These are phyloP conservation scores for Atopsyche davidsoni DNA, from an alignment of 1,140 invertebrate genomes.

Conservation along the genomic window DNA sequence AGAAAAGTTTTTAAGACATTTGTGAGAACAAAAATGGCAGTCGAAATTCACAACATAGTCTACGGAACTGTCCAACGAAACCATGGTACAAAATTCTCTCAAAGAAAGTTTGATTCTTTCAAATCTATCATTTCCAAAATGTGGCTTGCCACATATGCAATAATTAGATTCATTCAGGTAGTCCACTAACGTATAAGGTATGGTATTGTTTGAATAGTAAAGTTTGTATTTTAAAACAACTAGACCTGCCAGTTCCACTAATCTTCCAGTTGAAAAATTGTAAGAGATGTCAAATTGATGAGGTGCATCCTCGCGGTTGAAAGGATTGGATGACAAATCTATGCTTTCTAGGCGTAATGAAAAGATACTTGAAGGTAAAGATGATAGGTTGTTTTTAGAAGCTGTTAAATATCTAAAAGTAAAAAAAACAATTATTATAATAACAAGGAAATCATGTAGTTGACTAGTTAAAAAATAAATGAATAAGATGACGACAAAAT, in stretches of 20 bases:
- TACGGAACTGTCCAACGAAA: too few species aligned
- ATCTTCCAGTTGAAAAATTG: conserved; percentile 2
- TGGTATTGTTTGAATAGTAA: conserved; percentile 2
- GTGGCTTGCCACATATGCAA: conserved; percentile 10
- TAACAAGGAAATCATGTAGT: neutral
- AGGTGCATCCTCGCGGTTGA: neutral
- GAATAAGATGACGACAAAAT: neutral
- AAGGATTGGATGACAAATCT: conserved; percentile 21
- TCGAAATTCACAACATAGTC: conserved; percentile 47
- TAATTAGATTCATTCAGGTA: conserved; percentile 3
- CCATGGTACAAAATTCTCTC: too few species aligned
- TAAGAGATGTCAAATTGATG: neutral
- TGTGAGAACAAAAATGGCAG: conserved; percentile 55
- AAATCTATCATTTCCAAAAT: too few species aligned
- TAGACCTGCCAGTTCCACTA: conserved; percentile 11
- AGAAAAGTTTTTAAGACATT: conserved; percentile 40
- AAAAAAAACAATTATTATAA: conserved; percentile 1
- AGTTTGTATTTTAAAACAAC: conserved; percentile 3
- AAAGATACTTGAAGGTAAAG: conserved; percentile 12
- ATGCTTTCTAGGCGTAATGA: conserved; percentile 4
- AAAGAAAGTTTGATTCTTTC: too few species aligned
- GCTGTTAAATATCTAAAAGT: conserved; percentile 21
- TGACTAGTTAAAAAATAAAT: conserved; percentile 5
- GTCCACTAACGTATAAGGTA: conserved; percentile 8
- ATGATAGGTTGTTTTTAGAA: conserved; percentile 16